A percentile compares a stretch with the other conserved stretches of the same genome.
phyloP scores from a whole-genome alignment of 2,888 invertebrate species.

The Anthophora plumipes region DNA sequence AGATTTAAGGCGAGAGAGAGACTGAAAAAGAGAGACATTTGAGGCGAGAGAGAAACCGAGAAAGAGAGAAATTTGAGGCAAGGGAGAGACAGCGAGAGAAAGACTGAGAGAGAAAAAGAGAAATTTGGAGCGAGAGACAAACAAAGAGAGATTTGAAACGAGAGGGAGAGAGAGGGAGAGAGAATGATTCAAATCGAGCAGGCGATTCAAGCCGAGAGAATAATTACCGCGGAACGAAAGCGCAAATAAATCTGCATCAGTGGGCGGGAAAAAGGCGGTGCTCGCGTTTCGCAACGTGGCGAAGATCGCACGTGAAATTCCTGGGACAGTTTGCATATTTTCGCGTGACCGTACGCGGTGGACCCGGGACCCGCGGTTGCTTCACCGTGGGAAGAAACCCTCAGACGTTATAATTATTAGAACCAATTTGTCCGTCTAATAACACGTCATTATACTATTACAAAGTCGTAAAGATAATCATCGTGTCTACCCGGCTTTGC shows the following conservation, averaged over 20 bases:
- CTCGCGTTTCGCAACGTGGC: conserved; percentile 31
- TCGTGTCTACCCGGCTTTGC: conserved; percentile 57
- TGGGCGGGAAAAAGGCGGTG: conserved; percentile 45
- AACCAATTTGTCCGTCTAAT: conserved; percentile 61
- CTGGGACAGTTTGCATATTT: conserved; percentile 57
- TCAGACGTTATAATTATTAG: conserved; percentile 57
- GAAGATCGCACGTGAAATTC: conserved; percentile 43
- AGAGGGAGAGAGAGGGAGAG: not conserved
- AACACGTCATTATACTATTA: conserved; percentile 60
- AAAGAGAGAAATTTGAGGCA: conserved; percentile 12
- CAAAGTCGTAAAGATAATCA: conserved; percentile 64
- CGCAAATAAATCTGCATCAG: conserved; percentile 43
- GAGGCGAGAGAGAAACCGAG: no score
- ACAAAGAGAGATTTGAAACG: no score
- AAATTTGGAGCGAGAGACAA: no score
- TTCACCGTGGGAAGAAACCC: conserved; percentile 53
- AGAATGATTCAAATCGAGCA: no score
- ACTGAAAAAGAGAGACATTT: no score
- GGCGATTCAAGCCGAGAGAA: conserved; percentile 6
- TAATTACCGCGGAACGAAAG: conserved; percentile 44
- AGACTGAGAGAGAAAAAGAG: no score
- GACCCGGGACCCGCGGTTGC: not conserved
- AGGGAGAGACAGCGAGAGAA: not conserved
- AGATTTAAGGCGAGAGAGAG: no score
- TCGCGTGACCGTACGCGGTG: conserved; percentile 47